Evolutionary conservation across 2,113 vertebrate species (phyloP), one percentile per base, ranked within the genome.

Genomic region (Alethe castanea): DNA sequence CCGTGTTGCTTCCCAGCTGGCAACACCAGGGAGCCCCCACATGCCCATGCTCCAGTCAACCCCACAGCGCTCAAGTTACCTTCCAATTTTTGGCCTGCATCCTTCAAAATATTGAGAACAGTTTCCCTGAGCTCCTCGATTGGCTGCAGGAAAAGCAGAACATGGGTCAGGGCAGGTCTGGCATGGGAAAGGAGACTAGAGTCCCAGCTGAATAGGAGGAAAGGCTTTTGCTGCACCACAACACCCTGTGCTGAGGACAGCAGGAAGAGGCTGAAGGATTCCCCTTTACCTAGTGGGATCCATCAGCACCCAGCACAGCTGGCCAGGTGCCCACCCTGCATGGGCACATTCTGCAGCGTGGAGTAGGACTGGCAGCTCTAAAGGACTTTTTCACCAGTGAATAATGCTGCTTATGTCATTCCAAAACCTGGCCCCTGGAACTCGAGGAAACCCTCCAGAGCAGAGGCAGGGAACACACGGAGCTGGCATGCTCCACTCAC

Each of bases 121-220:
- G 95, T 83, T 38, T 97, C 90, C 47, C 95, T 69, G 72, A 98
- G 79, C 54, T 98, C 97, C 61, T 95, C 89, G 17, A 97, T 82
- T 0, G 98, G 98, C 98, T 98, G 91, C 66, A 92, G 84, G 59
- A 48, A 81, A 90, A 91, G 57, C 61, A 93, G 35, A 95, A 47
- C 0, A 6, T 1, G 1, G 47, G 29, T 94, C 65, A 86, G 44
- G 35, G 53, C 66, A 69, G 38, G 47, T 28, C 33, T 26, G 31
- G 24, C 56, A 74, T 4, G 3, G 50, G 19, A 77, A 73, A 1
- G 2, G 67, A 61, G 31, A 33, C 14, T 2, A 23, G n/a, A 64
- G 25, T 28, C 64, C 36, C 2, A 72, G 14, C 2, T 19, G 12
- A 57, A 53, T 1, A 57, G 71, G 12, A 81, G 38, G 17, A 86